phyloP scores from a whole-genome alignment of 2,888 invertebrate genomes.

The Oegoconia quadripuncta region DNA sequence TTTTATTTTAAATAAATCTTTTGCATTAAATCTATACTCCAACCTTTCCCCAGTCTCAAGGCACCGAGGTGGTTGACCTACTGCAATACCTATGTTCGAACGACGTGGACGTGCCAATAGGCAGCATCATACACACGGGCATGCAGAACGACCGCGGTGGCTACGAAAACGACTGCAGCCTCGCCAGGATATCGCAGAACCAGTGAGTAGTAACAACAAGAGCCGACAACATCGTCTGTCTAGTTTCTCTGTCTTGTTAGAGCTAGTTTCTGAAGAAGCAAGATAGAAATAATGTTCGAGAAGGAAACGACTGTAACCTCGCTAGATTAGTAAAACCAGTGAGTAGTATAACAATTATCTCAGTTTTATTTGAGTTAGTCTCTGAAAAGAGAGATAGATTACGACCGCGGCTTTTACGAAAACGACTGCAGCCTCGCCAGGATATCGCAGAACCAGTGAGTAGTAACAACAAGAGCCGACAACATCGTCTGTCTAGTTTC shows the following conservation, averaged over 20 bases:
- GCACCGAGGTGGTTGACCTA: constrained; percentile 91
- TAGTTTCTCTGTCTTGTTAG: too few species aligned
- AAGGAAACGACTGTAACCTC: too few species aligned
- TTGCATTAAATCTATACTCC: neutral
- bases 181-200: constrained; percentile 91
- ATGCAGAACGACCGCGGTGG: constrained; percentile 98
- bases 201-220: constrained; percentile 89
- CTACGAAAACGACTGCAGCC: constrained; percentile 98
- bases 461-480: too few species aligned
- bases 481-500: too few species aligned
- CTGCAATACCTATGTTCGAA: constrained; percentile 97
- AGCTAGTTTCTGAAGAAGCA: too few species aligned
- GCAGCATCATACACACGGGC: constrained; percentile 97
- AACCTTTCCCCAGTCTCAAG: constrained; percentile 86
- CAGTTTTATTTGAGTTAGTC: too few species aligned
- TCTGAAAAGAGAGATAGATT: too few species aligned
- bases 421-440: constrained; percentile 98
- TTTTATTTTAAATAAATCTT: too few species aligned
- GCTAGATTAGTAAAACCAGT: too few species aligned
- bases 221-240: too few species aligned
- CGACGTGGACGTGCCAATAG: constrained; percentile 95
- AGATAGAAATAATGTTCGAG: too few species aligned
- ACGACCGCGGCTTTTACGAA: constrained; percentile 95
- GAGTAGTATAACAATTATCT: too few species aligned
- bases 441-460: constrained; percentile 91